Evolutionary conservation across 2,113 vertebrate genomes (phyloP), one percentile per base, ranked within the genome.

Genomic region (Calcarius ornatus): DNA sequence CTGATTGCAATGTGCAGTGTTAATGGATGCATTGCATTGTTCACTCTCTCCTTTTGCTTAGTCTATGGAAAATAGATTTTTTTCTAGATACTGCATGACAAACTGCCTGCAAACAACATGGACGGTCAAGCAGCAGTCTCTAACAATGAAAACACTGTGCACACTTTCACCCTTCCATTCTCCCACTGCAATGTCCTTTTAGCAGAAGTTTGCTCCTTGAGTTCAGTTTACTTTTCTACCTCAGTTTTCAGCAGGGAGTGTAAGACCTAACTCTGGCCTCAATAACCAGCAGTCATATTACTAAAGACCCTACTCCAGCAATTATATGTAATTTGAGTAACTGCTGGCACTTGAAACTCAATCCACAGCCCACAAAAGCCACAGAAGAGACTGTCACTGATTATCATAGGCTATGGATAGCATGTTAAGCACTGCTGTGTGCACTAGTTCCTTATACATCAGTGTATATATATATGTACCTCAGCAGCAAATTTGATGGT

Each of bases 261-360:
- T 33, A 57, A 86, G 43, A 81, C 80, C 40, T 80, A 63, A 35
- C 33, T 68, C 60, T 69, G 83, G 57, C 65, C 86, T 72, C 75
- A 89, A 37, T 61, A 96, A 80, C 45, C 63, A 87, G 82, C 73
- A 45, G 81, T 68, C 59, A 35, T 73, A 54, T 69, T 70, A 19
- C 45, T 77, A 45, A 95, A 82, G 40, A 85, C 66, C 33, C 31
- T 65, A 33, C 59, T 87, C 53, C 42, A 53, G 48, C 66, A 80
- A 35, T 92, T 78, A 65, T 3, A 40, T 72, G 65, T 91, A 94
- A 95, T 43, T 45, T 87, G 84, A 95, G 93, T 61, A 91, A 65
- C 84, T 92, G 73, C 75, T 91, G 70, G 86, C 48, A 45, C 31
- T 89, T 91, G 89, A 91, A 95, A 94, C 53, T 71, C 45, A 81